Percentiles rank a stretch among this genome's conserved stretches.
Evolutionary conservation across 2,888 invertebrate species (phyloP).

Genomic region (Metopia argyrocephala): DNA sequence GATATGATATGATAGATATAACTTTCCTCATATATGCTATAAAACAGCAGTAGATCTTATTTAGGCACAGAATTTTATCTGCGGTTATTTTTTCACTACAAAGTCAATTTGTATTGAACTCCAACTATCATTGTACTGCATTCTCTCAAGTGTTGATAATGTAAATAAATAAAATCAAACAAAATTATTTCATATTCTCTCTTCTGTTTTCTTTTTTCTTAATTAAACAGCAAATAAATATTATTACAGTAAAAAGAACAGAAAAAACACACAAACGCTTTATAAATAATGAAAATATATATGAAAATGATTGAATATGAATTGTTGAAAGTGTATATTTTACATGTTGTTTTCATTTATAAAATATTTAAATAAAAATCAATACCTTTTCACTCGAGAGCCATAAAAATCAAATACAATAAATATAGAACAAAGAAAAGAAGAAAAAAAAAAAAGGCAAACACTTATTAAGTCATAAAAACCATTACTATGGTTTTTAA

Average conservation of each 20-base stretch:
- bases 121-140: no score
- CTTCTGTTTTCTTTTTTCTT: no score
- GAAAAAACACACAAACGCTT: not conserved
- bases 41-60: no score
- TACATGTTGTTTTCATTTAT: not conserved
- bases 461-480: not conserved
- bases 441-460: not conserved
- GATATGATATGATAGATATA: no score
- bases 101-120: no score
- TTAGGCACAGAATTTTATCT: no score
- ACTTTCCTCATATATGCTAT: no score
- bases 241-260: not conserved
- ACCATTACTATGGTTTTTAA: not conserved
- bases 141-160: no score
- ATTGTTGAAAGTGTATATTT: not conserved
- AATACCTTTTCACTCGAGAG: not conserved
- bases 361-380: slow-evolving; percentile 13
- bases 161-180: no score
- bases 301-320: not conserved
- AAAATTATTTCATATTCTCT: no score
- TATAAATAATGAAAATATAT: not conserved
- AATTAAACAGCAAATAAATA: no score
- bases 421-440: not conserved
- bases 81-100: no score
- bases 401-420: not conserved